Base-by-base conservation (phyloP, 2,888 invertebrate genomes). In the Drosophila lacicola region DNA sequence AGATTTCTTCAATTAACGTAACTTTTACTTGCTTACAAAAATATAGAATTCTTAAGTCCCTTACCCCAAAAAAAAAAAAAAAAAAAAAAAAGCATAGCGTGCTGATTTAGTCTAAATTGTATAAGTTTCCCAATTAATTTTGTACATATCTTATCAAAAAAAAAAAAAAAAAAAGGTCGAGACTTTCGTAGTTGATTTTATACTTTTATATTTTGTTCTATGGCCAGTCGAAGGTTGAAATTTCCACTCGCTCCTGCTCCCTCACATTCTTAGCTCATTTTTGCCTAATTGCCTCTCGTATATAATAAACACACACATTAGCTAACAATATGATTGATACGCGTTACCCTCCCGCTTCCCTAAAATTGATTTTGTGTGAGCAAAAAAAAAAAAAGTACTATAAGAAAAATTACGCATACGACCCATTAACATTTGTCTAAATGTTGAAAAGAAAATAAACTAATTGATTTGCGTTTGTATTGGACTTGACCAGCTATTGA, bases 401-500 rank as follows among this genome's bases (percentile, higher is more conserved):
- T n/a, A 45, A 42, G 36, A 49, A 33, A 69, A 58, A 80, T 70
- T 66, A 70, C 80, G 67, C 66, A 79, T 75, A 79, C 79, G 85
- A 64, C 70, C 69, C 70, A 72, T 57, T 42, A 25, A 39, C 44
- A 62, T 42, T 58, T 54, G 45, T 39, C 17, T 29, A 46, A 72
- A 53, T 53, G 54, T 56, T 57, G 44, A 14, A 60, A 68, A 10
- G 50, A 45, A 79, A 76, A 50, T 62, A 76, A 74, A 78, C 76
- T 68, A 71, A 82, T 72, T 78, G 49, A 89, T 75, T 87, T 88
- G 83, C 90, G 82, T 90, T 89, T 91, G 86, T 83, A 91, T 91
- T 92, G 92, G 92, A 91, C 91, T 91, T 89, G 79, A 83, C 90
- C 90, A 86, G 90, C 90, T 67, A 89, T 88, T 88, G 62, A 76